Evolutionary conservation across 2,797 vertebrate genomes (phyloP), one percentile per base, ranked within the genome.

Genomic region (Lindbergichthys nudifrons): DNA sequence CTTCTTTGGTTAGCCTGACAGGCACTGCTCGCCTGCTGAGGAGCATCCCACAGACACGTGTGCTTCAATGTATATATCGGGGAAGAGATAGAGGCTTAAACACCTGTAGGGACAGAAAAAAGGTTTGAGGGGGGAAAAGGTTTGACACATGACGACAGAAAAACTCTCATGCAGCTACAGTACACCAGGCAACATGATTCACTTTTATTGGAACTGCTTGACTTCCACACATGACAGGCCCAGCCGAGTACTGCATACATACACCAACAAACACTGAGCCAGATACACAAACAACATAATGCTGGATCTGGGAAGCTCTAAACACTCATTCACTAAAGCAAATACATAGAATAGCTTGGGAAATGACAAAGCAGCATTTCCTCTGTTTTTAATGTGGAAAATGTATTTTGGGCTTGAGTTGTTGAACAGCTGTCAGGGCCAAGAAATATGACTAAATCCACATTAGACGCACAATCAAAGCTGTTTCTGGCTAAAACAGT

Each of bases 11-110:
- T 66, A 75, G 45, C 63, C 65, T 26, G 48, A 57, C 77, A 73
- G 85, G 75, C 82, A 78, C 73, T 32, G 23, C 68, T 73, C 62
- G 85, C 71, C 26, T 23, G 64, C 26, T 26, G 26, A 26, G 75
- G 80, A 73, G 71, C 70, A 79, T 48, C 79, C 46, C 61, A 30
- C 66, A 52, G 73, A 82, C 82, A 90, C 66, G 73, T 85, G 85
- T 64, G 54, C 53, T 62, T 79, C 83, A 79, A 76, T 85, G 60
- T 75, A 79, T 90, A 72, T 73, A 83, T 78, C 63, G 7, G 50
- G 50, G n/a, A 61, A 52, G 68, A 65, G 83, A 81, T 79, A 56
- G 66, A 59, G 19, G 58, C 58, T n/a, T 7, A 14, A 47, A 43
- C 82, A 85, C 64, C 60, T 85, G 85, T 36, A 62, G 23, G 66